Conservation (phyloP, 2,113 vertebrate species). For the Beaufortia kweichowensis region DNA sequence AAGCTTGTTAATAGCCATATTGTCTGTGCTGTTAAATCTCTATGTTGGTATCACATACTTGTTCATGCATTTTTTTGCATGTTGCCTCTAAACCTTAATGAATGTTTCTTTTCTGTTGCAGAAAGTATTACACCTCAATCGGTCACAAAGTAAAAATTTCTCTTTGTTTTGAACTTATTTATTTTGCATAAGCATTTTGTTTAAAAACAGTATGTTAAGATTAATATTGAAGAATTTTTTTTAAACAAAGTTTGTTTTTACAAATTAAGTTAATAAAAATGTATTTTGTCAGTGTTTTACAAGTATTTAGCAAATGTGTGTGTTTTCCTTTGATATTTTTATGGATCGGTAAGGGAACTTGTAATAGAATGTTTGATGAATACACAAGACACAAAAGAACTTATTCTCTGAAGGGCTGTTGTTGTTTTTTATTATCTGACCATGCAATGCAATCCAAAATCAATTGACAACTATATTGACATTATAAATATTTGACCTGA, state of each 20-base stretch:
- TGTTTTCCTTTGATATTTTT: slow-evolving; percentile 11
- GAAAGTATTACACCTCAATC: not conserved
- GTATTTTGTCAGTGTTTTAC: not conserved
- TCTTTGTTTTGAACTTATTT: not conserved
- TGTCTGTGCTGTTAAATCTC: not conserved
- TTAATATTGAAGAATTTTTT: not conserved
- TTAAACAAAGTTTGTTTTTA: not conserved
- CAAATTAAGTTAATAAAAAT: not conserved
- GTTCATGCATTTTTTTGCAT: slow-evolving; percentile 10
- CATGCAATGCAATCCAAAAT: not conserved
- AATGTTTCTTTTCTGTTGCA: not conserved
- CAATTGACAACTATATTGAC: not conserved
- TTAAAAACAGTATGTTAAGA: not conserved
- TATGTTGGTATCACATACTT: not conserved
- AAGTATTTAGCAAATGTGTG: not conserved
- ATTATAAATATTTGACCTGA: too few species aligned
- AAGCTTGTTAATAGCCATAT: not conserved
- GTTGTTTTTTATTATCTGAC: not conserved
- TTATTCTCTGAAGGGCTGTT: not conserved
- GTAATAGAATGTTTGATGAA: slow-evolving; percentile 29
- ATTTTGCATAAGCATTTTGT: not conserved
- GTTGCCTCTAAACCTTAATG: slow-evolving; percentile 5
- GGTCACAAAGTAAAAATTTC: not conserved
- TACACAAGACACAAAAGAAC: not conserved
- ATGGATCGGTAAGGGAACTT: not conserved